Evolutionary conservation across 2,113 vertebrate genomes (phyloP).

Genomic region (Burhinus bistriatus): DNA sequence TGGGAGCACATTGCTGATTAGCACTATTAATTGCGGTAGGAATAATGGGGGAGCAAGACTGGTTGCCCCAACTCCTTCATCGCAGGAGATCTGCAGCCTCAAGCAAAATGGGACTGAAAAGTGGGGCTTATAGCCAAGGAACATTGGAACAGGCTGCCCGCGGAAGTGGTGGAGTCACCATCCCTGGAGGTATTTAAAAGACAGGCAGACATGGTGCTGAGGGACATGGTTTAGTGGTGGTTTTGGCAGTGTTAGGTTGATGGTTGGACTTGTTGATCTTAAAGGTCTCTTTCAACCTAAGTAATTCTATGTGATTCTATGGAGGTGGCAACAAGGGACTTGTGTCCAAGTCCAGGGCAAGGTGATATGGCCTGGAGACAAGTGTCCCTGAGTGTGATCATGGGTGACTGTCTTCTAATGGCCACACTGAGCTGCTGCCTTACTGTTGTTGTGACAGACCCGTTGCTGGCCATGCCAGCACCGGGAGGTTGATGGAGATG

Average conservation of each 20-base stretch:
- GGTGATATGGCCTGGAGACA: fast-evolving
- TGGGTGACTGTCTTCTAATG: fast-evolving
- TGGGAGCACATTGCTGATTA: neutral
- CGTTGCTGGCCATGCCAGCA: neutral
- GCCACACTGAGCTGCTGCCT: neutral
- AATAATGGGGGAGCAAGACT: neutral
- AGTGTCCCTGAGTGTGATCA: fast-evolving
- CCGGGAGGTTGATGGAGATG: neutral
- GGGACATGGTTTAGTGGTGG: too few relatives aligned
- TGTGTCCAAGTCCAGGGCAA: fast-evolving
- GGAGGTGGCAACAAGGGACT: neutral
- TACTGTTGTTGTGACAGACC: neutral
- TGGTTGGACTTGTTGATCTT: too few relatives aligned
- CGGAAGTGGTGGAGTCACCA: too few relatives aligned
- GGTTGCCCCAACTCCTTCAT: neutral
- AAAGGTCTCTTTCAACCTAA: too few relatives aligned
- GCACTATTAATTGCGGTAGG: neutral
- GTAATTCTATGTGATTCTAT: too few relatives aligned
- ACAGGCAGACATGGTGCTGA: too few relatives aligned
- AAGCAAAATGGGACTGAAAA: neutral
- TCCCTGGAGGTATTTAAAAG: too few relatives aligned
- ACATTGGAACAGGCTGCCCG: too few relatives aligned
- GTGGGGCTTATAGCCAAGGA: neutral
- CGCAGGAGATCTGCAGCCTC: neutral
- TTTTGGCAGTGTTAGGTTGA: too few relatives aligned